Conservation (phyloP, 2,888 invertebrate genomes). For the Muschampia plurimacula region DNA sequence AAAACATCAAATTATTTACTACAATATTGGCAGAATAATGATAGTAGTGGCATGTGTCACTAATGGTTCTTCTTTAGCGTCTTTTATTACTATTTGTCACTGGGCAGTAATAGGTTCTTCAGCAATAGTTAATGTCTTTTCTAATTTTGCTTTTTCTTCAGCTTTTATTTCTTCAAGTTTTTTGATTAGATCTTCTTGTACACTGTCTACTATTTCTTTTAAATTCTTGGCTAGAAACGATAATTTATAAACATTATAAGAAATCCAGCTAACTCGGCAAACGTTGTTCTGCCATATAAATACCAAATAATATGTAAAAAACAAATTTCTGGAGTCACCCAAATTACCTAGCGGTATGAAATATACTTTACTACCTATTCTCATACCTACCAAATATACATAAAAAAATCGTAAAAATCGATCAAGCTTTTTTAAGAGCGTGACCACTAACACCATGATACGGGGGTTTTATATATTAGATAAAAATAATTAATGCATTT, state of each 20-base stretch:
- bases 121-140: slow-evolving; percentile 41
- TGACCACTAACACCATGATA: no score
- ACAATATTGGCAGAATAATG: slow-evolving; percentile 17
- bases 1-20: not conserved
- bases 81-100: slow-evolving; percentile 34
- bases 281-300: no score
- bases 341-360: no score
- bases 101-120: slow-evolving; percentile 35
- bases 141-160: slow-evolving; percentile 54
- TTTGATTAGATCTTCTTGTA: slow-evolving; percentile 75
- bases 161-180: slow-evolving; percentile 73
- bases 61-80: slow-evolving; percentile 29
- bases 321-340: no score
- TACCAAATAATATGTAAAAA: no score
- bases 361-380: no score
- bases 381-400: no score
- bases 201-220: slow-evolving; percentile 79
- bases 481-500: no score
- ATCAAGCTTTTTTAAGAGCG: no score
- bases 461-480: no score
- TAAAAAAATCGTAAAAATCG: no score
- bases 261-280: not conserved
- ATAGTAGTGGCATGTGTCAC: slow-evolving; percentile 13
- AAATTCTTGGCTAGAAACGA: slow-evolving; percentile 69
- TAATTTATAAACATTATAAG: not conserved